Percentiles rank a stretch among this genome's conserved stretches.
phyloP scores from a whole-genome alignment of 2,797 vertebrate genomes.

The Hippocampus kuda region DNA sequence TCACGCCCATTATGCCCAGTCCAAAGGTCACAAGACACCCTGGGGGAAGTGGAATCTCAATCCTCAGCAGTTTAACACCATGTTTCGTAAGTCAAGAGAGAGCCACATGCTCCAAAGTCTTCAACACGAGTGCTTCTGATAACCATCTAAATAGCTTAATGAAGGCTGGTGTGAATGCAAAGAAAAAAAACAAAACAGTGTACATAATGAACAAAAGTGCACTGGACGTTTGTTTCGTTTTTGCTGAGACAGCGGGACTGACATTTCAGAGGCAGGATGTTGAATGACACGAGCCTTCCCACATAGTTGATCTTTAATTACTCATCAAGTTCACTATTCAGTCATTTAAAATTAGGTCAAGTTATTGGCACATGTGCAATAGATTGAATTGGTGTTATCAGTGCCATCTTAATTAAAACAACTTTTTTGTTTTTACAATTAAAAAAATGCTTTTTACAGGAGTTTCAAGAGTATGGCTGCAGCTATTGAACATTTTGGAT shows the following conservation, averaged over 20 bases:
- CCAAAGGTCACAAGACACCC: constrained; percentile 96
- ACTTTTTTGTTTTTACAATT: not conserved
- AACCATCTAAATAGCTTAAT: not conserved
- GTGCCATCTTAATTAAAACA: not conserved
- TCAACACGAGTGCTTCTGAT: not conserved
- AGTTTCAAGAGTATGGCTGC: too few species aligned
- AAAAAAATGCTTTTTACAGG: too few species aligned
- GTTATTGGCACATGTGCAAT: not conserved
- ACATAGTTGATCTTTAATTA: not conserved
- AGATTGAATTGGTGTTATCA: not conserved
- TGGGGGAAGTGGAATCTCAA: constrained; percentile 99
- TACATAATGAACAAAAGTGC: not conserved
- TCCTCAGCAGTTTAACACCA: constrained; percentile 98
- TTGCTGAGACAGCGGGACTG: not conserved
- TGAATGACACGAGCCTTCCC: not conserved
- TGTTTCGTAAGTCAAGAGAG: constrained; percentile 87
- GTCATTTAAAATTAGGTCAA: not conserved
- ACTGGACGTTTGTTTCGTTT: not conserved
- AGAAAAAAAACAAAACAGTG: not conserved
- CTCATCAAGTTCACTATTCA: not conserved
- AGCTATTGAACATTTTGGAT: too few species aligned
- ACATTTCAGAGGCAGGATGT: not conserved
- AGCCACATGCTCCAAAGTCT: not conserved
- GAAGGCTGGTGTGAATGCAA: too few species aligned
- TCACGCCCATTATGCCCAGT: constrained; percentile 95